Evolutionary conservation across 1,140 invertebrate genomes (phyloP), one percentile per base, ranked within the genome.

Genomic region (Oedothorax gibbosus): DNA sequence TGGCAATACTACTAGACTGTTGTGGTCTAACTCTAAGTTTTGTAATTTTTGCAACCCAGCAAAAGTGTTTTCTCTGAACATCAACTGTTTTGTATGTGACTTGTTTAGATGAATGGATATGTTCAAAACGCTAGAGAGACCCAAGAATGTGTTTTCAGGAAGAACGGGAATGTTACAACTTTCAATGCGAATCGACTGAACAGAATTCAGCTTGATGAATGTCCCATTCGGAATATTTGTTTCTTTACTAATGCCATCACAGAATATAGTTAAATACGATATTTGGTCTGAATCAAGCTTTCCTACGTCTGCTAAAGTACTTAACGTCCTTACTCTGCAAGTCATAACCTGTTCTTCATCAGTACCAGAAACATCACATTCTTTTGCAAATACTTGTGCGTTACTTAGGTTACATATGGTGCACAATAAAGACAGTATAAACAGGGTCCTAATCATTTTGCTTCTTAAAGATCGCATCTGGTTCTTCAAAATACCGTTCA

Each of bases 131-230:
- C 94, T 93, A 85, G 91, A 91, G 54, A 95, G 92, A 66, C 93
- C 91, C 57, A 92, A 90, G 87, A 96, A 93, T 50, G 93, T 93
- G 62, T 92, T 92, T 53, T 92, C 91, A 9, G 94, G 94, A 85
- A 96, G 91, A 88, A 93, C 92, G 8, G 93, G 92, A 87, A 96
- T 93, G 90, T 95, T 95, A 90, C 95, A 96, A 87, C 93, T 93
- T 87, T 95, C 94, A 83, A 96, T 92, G 64, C 92, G 90, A 11
- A 96, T 91, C 81, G 95, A 93, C 86, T 92, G 90, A 50, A 96
- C 90, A 76, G 93, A 92, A 64, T 92, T 92, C 68, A 96, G 90
- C 90, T 96, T 95, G 9, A 93, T 91, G 87, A 97, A 95, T 88
- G 94, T 94, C 62, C 93, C 92, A 76, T 88, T 87, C 12, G 80